Base-by-base conservation (phyloP, 1,140 invertebrate genomes). In the Antheraea pernyi region DNA sequence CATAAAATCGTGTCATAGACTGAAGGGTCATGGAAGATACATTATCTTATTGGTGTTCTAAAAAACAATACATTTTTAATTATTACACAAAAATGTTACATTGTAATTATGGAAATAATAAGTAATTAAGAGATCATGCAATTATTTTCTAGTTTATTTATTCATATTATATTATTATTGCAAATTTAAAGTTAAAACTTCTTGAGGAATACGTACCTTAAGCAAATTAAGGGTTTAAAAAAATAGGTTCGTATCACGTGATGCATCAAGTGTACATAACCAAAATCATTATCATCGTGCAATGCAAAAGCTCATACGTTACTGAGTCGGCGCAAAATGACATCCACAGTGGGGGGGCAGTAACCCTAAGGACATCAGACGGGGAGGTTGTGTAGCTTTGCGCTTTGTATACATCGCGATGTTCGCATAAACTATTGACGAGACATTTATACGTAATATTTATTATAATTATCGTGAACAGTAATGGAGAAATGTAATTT, bases 281-380 rank as follows among this genome's bases (percentile, higher is more conserved):
- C 59, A 69, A 71, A 75, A 75, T 72, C 70, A 82, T 84, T 76
- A 79, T 79, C 78, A 81, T 84, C 81, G 81, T 60, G 62, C 66
- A 69, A 73, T 70, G 86, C 86, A 78, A 88, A 90, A 91, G 83
- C 79, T 74, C 71, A 64, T 66, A 7, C 72, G 65, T 66, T 83
- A 88, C 83, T 81, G 89, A 88, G 89, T 89, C 87, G 87, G 88
- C 88, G 89, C 89, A 78, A 89, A 90, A 88, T 89, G 80, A 81
- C 78, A 83, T 68, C 62, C 46, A 85, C 79, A 82, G 83, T 81
- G 83, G 89, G 22, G 81, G 88, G 86, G 74, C 88, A 91, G 88
- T 91, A 83, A 86, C 82, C 86, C 79, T 76, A 78, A 76, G 65
- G 73, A 76, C 73, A 72, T 68, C 72, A 70, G 11, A 81, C 83